Conservation (phyloP, 2,888 invertebrate genomes). For the Trimorus sp. region DNA sequence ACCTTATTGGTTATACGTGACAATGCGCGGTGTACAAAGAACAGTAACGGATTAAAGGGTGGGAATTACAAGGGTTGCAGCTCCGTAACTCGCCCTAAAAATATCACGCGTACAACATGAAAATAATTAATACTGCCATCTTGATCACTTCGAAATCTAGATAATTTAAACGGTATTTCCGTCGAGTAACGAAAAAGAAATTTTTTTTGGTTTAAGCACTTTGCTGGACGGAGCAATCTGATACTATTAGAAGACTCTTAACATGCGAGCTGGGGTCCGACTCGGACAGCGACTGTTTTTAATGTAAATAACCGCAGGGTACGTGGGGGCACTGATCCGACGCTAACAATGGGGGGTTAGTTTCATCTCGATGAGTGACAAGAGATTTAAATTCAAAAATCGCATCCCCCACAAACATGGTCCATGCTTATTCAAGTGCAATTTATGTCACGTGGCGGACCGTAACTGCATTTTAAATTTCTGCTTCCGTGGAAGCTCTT, state of each 20-base stretch:
- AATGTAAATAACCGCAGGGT: constrained; percentile 59
- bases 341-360: constrained; percentile 62
- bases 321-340: constrained; percentile 40
- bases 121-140: too few relatives aligned
- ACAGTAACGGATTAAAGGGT: constrained; percentile 66
- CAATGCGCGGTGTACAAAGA: constrained; percentile 72
- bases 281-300: constrained; percentile 36
- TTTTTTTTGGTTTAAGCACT: constrained; percentile 15
- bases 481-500: constrained; percentile 15
- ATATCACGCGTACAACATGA: too few relatives aligned
- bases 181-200: too few relatives aligned
- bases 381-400: constrained; percentile 80
- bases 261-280: neutral
- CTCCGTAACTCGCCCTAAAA: neutral
- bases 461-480: constrained; percentile 60
- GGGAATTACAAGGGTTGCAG: constrained; percentile 64
- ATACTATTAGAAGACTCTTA: too few relatives aligned
- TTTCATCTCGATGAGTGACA: constrained; percentile 68
- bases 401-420: constrained; percentile 76
- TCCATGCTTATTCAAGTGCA: constrained; percentile 75
- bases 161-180: too few relatives aligned
- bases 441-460: constrained; percentile 73
- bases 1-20: constrained; percentile 73
- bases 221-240: constrained; percentile 3
- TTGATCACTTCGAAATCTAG: too few relatives aligned